These are phyloP conservation scores for Frieseomelitta varia DNA, from an alignment of 1,140 invertebrate species.

Conservation along the genomic window DNA sequence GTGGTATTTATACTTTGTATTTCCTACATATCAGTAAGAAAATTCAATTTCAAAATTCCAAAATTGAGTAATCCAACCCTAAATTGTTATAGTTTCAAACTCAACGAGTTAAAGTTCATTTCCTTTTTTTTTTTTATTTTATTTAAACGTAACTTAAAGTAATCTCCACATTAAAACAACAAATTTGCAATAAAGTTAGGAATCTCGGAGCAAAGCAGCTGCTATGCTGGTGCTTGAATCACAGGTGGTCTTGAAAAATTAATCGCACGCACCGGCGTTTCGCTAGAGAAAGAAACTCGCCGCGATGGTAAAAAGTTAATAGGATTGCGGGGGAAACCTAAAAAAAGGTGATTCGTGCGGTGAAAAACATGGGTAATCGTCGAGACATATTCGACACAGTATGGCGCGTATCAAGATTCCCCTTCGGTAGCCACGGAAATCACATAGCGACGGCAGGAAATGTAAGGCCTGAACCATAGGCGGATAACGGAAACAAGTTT, in stretches of 20 bases:
- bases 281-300: constrained; percentile 8
- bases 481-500: constrained; percentile 76
- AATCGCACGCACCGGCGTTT: constrained; percentile 37
- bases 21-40: too few species aligned
- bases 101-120: too few species aligned
- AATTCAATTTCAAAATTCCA: too few species aligned
- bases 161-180: background rate
- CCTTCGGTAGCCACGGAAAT: constrained; percentile 69
- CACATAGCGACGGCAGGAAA: constrained; percentile 69
- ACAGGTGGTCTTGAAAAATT: constrained; percentile 27
- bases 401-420: constrained; percentile 68
- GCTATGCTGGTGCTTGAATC: constrained; percentile 25
- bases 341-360: constrained; percentile 28
- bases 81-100: too few species aligned
- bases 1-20: too few species aligned
- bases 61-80: too few species aligned
- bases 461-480: constrained; percentile 69
- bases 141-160: too few species aligned
- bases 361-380: constrained; percentile 56
- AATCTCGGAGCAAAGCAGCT: background rate
- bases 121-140: too few species aligned
- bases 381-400: constrained; percentile 72
- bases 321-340: background rate
- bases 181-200: background rate
- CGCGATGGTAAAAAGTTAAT: constrained; percentile 33